These are phyloP conservation scores for Amphimallon solstitiale DNA, from an alignment of 2,888 invertebrate genomes.

Conservation along the genomic window DNA sequence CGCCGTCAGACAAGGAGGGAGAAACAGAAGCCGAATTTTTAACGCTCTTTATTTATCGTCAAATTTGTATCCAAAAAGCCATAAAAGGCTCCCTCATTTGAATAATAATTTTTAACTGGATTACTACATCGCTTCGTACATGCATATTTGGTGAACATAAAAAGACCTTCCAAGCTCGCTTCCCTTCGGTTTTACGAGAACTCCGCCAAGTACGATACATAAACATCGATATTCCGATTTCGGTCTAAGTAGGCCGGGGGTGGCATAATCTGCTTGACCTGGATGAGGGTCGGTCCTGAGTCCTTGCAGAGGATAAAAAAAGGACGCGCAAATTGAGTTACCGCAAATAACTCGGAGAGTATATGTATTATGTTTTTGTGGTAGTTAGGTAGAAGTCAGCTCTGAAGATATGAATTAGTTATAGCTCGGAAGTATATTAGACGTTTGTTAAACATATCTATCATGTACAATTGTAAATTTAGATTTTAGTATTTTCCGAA, in stretches of 20 bases:
- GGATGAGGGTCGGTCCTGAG: neutral
- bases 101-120: conserved; percentile 19
- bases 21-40: too few relatives aligned
- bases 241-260: neutral
- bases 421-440: neutral
- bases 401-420: conserved; percentile 1
- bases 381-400: conserved; percentile 3
- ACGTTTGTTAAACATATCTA: too few relatives aligned
- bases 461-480: too few relatives aligned
- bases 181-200: too few relatives aligned
- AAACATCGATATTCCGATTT: conserved; percentile 12
- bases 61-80: conserved; percentile 17
- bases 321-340: conserved; percentile 10
- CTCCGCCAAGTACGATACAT: too few relatives aligned
- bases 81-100: conserved; percentile 11
- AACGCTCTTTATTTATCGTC: conserved; percentile 14
- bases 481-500: too few relatives aligned
- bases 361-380: neutral
- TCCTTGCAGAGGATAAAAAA: neutral
- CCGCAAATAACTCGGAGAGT: conserved; percentile 3
- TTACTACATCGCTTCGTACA: conserved; percentile 1
- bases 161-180: too few relatives aligned
- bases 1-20: too few relatives aligned
- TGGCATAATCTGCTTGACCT: neutral
- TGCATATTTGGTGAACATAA: too few relatives aligned